Conservation (phyloP, 1,140 invertebrate genomes). For the Cotesia glomerata region DNA sequence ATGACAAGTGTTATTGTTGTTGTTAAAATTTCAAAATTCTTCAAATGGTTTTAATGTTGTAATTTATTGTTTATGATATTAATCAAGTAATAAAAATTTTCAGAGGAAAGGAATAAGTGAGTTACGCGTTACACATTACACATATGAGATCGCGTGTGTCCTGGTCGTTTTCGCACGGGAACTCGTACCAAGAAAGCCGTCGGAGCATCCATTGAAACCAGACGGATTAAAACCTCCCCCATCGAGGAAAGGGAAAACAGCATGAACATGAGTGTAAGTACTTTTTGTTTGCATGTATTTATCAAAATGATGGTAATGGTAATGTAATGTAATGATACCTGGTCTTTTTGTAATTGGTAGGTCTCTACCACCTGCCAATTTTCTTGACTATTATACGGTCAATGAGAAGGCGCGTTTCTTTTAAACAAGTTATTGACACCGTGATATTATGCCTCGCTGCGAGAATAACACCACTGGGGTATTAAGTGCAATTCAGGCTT, state of each 20-base stretch:
- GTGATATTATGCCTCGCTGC: too few relatives aligned
- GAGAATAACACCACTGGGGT: too few relatives aligned
- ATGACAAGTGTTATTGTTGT: too few relatives aligned
- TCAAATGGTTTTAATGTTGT: too few relatives aligned
- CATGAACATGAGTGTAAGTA: constrained; percentile 60
- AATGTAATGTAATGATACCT: background rate
- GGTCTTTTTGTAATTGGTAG: background rate
- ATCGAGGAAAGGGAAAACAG: constrained; percentile 36
- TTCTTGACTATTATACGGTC: constrained; percentile 3
- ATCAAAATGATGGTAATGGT: background rate
- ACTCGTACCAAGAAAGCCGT: background rate
- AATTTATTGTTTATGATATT: too few relatives aligned
- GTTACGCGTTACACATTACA: background rate
- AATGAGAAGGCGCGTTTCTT: background rate
- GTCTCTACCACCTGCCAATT: background rate
- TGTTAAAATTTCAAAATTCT: too few relatives aligned
- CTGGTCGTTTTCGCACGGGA: constrained; percentile 36
- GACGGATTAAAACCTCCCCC: constrained; percentile 11
- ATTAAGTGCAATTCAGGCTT: background rate
- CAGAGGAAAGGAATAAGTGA: constrained; percentile 23
- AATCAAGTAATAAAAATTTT: background rate
- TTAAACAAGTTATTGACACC: background rate
- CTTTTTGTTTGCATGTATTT: background rate
- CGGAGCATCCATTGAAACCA: constrained; percentile 13
- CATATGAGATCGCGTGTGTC: constrained; percentile 27